Percentiles rank a stretch among this genome's conserved stretches.
Conservation (phyloP, 2,797 vertebrate genomes). For the Malurus leucopterus region DNA sequence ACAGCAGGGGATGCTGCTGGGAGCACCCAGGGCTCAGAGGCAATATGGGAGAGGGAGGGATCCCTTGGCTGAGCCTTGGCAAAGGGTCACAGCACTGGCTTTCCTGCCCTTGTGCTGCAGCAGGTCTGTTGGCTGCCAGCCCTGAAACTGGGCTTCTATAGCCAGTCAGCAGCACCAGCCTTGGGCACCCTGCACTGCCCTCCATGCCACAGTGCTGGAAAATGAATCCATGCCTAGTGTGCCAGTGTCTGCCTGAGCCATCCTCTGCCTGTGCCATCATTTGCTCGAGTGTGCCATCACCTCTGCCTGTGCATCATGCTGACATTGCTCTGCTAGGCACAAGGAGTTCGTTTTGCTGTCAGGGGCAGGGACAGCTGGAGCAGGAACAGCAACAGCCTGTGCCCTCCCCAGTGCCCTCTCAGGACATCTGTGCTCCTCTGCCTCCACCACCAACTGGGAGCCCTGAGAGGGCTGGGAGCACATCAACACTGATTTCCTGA, state of each 20-base stretch:
- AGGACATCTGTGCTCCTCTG: background rate
- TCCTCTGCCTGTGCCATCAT: background rate
- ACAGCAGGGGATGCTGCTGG: background rate
- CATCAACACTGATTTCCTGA: fast-evolving
- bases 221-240: background rate
- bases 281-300: background rate
- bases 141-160: background rate
- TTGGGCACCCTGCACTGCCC: no score
- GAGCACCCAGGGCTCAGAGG: background rate
- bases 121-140: background rate
- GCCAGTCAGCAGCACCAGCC: background rate
- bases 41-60: background rate
- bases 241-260: background rate
- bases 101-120: background rate
- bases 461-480: background rate
- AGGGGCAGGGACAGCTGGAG: background rate
- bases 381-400: background rate
- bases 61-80: background rate
- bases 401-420: background rate
- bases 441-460: background rate
- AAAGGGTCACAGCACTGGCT: fast-evolving
- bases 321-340: background rate
- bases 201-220: background rate
- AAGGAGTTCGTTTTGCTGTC: background rate
- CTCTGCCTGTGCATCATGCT: background rate